Base-by-base conservation (phyloP, 2,113 vertebrate species). In the Mesocricetus auratus region DNA sequence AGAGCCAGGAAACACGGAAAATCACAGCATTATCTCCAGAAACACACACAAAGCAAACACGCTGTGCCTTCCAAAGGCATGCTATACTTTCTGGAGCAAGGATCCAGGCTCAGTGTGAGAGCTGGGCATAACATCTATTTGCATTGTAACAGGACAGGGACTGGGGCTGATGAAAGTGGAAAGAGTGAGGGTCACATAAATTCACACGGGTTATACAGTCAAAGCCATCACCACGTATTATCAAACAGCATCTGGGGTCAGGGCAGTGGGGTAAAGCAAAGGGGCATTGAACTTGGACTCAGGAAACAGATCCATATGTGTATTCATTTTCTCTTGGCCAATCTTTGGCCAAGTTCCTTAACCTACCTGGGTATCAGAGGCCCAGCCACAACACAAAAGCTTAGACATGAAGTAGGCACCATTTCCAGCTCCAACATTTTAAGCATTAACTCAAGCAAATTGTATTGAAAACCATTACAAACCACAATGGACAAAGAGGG, bases 21-120 rank as follows among this genome's bases (percentile, higher is more conserved):
- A 47, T 11, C 26, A 36, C 22, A 33, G 13, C 5, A 7, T 19
- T 24, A 39, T 71, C 86, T 87, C 56, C 68, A 50, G 11, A 73
- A 36, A 29, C 69, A 85, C 42, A 26, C 5, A n/a, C 6, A 16
- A 29, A 85, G 45, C 31, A 77, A 66, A 74, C 3, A 85, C 13
- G n/a, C 56, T 50, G 7, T 29, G 73, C 56, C 47, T 42, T 64
- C 15, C 42, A 33, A 33, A 94, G 16, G 31, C 31, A 31, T 83
- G 47, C 73, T 92, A 29, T 62, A 15, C 60, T 83, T 89, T 88
- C 71, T 85, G 29, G 33, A 85, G 31, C 89, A 97, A 92, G 7
- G 50, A 91, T 68, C 89, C 50, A 15, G 10, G 68, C 58, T 86
- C 66, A 56, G 39, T 58, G 74, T 83, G 73, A 81, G 17, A 91